Evolutionary conservation across 2,113 vertebrate species (phyloP), one percentile per base, ranked within the genome.

Genomic region (Panthera uncia): DNA sequence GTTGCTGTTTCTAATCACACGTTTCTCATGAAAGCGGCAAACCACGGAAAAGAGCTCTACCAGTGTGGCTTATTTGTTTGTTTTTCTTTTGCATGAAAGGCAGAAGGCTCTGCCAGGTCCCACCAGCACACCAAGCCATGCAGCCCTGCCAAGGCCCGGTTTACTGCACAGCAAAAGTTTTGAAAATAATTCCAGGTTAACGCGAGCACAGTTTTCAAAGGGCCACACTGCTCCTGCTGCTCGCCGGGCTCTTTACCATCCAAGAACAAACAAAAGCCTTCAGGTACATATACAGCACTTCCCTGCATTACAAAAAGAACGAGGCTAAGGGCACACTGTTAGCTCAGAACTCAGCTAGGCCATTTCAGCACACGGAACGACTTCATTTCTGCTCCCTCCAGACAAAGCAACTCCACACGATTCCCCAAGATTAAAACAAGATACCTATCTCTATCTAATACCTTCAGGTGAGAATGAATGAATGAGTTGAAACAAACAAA

Each of bases 361-460:
- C 78, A 48, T 10, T 38, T 16, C 69, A 5, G 50, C 14, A 50
- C 41, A 3, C 1, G 31, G 48, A 23, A 61, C 18, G 65, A 27
- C 38, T 45, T 29, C 89, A 55, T 31, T 79, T 73, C 52, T 88
- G 57, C 36, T n/a, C 33, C 41, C 50, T 16, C 57, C 82, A 33
- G 82, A 85, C 63, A 73, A 91, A 76, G 45, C 18, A 3, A 85
- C 79, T 18, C 68, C 68, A 57, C 21, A 50, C 86, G 81, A 81
- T n/a, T 38, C 16, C 80, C 55, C 63, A 83, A 79, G 48, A 69
- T 50, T 16, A 69, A 55, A 84, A 19, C 1, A 61, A 57, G 23
- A 48, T 65, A 65, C 57, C 29, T 55, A 25, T 27, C 45, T 81
- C 65, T 84, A 45, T 38, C 81, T 92, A 25, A 23, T 3, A 90